phyloP scores from a whole-genome alignment of 53 echinoderm and acorn worm species.

The Glandiceps talaboti region DNA sequence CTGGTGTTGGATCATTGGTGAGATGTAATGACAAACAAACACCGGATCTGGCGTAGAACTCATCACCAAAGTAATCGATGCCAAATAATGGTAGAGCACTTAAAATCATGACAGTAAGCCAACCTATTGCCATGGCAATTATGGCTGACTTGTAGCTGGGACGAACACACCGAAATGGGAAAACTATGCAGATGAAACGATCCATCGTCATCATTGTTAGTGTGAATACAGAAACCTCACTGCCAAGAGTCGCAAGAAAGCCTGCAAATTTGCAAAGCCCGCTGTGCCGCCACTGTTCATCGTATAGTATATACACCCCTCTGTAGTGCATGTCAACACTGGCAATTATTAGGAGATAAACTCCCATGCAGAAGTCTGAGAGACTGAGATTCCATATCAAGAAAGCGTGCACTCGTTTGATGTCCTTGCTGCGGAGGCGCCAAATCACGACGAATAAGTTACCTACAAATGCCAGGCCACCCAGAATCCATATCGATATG shows the following conservation, averaged over 20 bases:
- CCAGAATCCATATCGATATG: conserved; percentile 79
- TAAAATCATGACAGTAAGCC: conserved; percentile 59
- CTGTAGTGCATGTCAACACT: conserved; percentile 78
- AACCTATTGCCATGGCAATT: conserved; percentile 48
- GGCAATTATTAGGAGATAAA: conserved; percentile 89
- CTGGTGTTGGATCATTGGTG: conserved; percentile 51
- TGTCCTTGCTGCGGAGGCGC: conserved; percentile 18
- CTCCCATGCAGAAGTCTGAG: conserved; percentile 80
- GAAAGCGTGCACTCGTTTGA: conserved; percentile 71
- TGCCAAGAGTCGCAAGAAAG: conserved; percentile 65
- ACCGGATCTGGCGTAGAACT: conserved; percentile 85
- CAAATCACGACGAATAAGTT: conserved; percentile 77
- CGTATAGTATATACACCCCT: conserved; percentile 74
- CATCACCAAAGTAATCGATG: conserved; percentile 59
- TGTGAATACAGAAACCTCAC: conserved; percentile 82
- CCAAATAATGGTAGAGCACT: conserved; percentile 71
- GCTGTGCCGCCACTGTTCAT: conserved; percentile 76
- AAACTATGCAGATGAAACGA: conserved; percentile 83
- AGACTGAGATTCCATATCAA: conserved; percentile 80
- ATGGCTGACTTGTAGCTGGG: conserved; percentile 78
- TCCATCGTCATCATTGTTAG: conserved; percentile 75
- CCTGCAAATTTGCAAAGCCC: conserved; percentile 81
- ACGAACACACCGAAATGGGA: conserved; percentile 79
- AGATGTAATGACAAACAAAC: conserved; percentile 84
- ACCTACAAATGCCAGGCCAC: conserved; percentile 72